Percentiles rank a stretch among this genome's conserved stretches.
These are phyloP conservation scores for Peromyscus polionotus DNA, from an alignment of 2,113 vertebrate genomes.

Conservation along the genomic window DNA sequence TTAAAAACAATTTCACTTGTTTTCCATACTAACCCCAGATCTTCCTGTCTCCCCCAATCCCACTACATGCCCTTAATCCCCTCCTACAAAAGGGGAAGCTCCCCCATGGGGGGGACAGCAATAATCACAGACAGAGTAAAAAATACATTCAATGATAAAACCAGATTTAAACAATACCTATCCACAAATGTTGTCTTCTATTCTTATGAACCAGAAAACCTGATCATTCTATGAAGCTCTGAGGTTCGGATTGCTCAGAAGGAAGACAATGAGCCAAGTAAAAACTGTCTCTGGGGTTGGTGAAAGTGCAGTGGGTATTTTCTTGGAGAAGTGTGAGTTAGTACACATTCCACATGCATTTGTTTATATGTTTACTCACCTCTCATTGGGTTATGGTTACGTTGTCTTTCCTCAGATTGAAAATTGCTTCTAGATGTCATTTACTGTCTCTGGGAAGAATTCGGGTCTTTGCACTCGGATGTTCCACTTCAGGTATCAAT, in stretches of 20 bases:
- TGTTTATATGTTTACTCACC: not conserved
- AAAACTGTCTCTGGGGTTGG: not conserved
- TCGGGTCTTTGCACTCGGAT: not conserved
- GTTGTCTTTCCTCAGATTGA: not conserved
- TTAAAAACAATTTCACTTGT: too few relatives aligned
- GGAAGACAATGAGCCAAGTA: too few relatives aligned
- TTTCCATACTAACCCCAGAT: too few relatives aligned
- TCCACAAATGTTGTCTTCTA: not conserved
- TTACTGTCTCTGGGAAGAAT: not conserved
- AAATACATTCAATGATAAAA: too few relatives aligned
- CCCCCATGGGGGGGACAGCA: too few relatives aligned
- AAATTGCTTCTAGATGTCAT: not conserved
- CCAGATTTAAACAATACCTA: too few relatives aligned
- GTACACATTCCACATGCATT: not conserved
- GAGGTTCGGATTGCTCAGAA: not conserved
- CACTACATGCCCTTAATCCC: too few relatives aligned
- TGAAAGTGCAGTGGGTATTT: not conserved
- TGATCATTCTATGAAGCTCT: not conserved
- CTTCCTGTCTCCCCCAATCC: too few relatives aligned
- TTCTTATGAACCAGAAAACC: not conserved
- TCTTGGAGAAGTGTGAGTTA: not conserved
- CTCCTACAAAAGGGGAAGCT: too few relatives aligned
- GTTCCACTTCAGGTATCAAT: not conserved
- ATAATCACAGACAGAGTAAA: too few relatives aligned
- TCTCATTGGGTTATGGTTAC: constrained; percentile 9